A percentile compares a stretch with the other conserved stretches of the same genome.
These are phyloP conservation scores for Cichlasoma orientale DNA, from an alignment of 2,797 vertebrate species.

Conservation along the genomic window DNA sequence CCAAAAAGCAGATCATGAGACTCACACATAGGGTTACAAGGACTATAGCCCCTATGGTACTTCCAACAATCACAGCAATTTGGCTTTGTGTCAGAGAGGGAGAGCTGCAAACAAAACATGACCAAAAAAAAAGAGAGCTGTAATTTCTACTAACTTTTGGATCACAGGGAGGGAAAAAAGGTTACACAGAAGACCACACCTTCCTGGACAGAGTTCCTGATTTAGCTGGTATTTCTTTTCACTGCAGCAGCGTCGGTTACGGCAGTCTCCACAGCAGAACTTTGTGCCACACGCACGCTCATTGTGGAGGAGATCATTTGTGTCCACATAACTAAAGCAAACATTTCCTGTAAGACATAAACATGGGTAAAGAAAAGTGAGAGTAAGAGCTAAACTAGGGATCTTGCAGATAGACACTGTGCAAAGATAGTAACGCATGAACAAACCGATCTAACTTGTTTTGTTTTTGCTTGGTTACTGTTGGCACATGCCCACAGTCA, in stretches of 20 bases:
- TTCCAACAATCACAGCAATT: background rate
- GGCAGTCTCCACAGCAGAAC: slow-evolving; percentile 51
- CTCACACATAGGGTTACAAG: slow-evolving; percentile 9
- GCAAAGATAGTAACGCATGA: background rate
- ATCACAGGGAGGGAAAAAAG: fast-evolving
- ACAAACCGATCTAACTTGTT: fast-evolving
- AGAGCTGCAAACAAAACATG: background rate
- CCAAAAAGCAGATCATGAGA: slow-evolving; percentile 48
- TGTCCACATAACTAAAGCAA: slow-evolving; percentile 2
- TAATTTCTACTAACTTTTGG: background rate
- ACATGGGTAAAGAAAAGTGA: background rate
- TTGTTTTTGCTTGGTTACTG: background rate
- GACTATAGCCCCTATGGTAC: background rate
- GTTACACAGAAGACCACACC: slow-evolving; percentile 13
- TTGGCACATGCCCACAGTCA: background rate
- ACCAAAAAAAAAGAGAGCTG: background rate
- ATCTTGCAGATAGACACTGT: background rate
- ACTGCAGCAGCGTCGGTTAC: slow-evolving; percentile 26
- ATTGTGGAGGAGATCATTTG: fast-evolving
- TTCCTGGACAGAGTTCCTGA: background rate
- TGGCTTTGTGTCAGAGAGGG: fast-evolving
- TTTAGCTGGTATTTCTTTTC: background rate
- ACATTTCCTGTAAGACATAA: slow-evolving; percentile 26
- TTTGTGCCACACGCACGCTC: background rate
- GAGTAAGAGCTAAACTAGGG: background rate